Conservation (phyloP, 1,140 invertebrate species). For the Panagrolaimus sp. region DNA sequence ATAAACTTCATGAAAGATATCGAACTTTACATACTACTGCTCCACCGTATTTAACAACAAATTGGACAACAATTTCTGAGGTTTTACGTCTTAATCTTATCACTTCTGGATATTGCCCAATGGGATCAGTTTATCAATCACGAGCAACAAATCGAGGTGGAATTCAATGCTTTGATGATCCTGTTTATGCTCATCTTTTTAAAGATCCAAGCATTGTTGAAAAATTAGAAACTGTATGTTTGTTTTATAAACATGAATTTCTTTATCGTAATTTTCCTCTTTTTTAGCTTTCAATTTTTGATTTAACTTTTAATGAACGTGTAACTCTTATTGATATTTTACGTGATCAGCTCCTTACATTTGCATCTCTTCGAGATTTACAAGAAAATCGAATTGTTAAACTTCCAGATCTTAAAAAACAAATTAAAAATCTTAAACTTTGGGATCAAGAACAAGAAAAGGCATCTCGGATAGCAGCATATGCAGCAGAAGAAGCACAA, state of each 20-base stretch:
- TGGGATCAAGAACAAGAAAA: conserved; percentile 29
- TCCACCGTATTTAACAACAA: conserved; percentile 18
- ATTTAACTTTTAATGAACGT: conserved; percentile 23
- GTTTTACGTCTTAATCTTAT: conserved; percentile 25
- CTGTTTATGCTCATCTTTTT: conserved; percentile 24
- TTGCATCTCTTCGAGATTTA: conserved; percentile 18
- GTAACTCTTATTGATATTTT: conserved; percentile 24
- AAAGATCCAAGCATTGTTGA: conserved; percentile 25
- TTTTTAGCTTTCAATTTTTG: conserved; percentile 33
- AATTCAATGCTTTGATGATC: conserved; percentile 38
- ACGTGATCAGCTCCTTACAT: conserved; percentile 31
- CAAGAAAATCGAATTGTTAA: conserved; percentile 32
- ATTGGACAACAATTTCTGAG: conserved; percentile 29
- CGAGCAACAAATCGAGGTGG: conserved; percentile 26
- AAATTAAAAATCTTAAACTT: conserved; percentile 14
- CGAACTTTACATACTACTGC: conserved; percentile 12
- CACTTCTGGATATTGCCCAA: conserved; percentile 33
- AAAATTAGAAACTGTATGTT: conserved; percentile 29
- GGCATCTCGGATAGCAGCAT: not conserved
- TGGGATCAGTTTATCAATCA: not conserved
- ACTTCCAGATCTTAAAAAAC: conserved; percentile 21
- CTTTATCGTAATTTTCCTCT: not conserved
- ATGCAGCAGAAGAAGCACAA: not conserved
- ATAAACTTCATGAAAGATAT: conserved; percentile 20
- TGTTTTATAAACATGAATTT: not conserved